Percentiles rank a stretch among this genome's conserved stretches.
Evolutionary conservation across 30 jellyfish, hydroid and myxozoan genomes (phyloP).

Genomic region (Aurelia coerulea): DNA sequence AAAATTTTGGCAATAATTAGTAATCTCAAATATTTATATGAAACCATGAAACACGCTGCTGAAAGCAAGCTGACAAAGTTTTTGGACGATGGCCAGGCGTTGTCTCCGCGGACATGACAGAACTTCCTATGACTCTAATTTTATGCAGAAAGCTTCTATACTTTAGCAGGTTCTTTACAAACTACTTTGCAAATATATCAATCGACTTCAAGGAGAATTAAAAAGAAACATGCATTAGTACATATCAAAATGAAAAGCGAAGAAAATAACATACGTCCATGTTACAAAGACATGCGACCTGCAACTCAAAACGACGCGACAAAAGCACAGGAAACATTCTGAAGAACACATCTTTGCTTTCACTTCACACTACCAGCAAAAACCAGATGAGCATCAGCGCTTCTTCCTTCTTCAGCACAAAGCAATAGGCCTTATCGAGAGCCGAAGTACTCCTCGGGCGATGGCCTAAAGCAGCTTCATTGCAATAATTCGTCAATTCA

Average conservation of each 20-base stretch:
- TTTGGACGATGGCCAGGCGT: too few relatives aligned
- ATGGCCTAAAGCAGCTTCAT: background rate
- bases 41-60: too few relatives aligned
- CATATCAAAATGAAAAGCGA: background rate
- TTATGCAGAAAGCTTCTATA: too few relatives aligned
- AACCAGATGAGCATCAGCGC: too few relatives aligned
- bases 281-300: conserved; percentile 10
- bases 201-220: background rate
- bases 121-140: too few relatives aligned
- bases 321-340: conserved; percentile 47
- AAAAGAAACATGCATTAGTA: background rate
- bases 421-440: background rate
- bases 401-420: background rate
- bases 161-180: background rate
- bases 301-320: conserved; percentile 44
- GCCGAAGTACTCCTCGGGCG: background rate
- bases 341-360: conserved; percentile 41
- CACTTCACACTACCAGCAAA: too few relatives aligned
- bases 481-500: too few relatives aligned
- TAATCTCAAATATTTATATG: too few relatives aligned
- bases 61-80: too few relatives aligned
- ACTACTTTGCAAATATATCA: background rate
- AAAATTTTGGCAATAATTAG: too few relatives aligned
- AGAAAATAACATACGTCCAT: conserved; percentile 39
- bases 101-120: too few relatives aligned